phyloP scores from a whole-genome alignment of 2,797 vertebrate genomes.

The Tokudaia muenninki region DNA sequence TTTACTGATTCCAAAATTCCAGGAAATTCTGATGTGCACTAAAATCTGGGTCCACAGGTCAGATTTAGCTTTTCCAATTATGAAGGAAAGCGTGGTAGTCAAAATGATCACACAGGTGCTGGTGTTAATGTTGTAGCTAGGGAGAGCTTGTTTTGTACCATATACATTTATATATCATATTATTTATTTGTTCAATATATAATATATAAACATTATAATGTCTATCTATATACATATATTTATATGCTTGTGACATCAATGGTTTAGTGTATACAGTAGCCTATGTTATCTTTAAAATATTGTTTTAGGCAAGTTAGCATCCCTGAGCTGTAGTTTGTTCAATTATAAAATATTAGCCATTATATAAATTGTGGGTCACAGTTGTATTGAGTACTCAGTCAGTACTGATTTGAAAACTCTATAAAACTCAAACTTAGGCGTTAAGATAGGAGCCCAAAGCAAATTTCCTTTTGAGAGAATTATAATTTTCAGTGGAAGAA shows the following conservation, averaged over 20 bases:
- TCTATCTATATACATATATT: neutral
- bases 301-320: neutral
- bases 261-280: neutral
- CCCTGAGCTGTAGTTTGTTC: constrained; percentile 26
- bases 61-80: constrained; percentile 39
- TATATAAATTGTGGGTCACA: neutral
- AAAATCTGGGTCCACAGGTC: constrained; percentile 34
- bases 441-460: constrained; percentile 25
- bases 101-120: constrained; percentile 22
- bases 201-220: neutral
- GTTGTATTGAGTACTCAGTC: constrained; percentile 31
- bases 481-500: constrained; percentile 52
- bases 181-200: neutral
- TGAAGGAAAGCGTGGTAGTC: neutral
- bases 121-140: neutral
- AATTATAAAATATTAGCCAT: constrained; percentile 51
- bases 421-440: neutral
- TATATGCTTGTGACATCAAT: neutral
- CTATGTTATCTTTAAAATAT: constrained; percentile 10
- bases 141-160: neutral
- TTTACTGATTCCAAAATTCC: constrained; percentile 28
- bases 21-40: constrained; percentile 21
- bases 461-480: constrained; percentile 12
- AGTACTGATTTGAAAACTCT: constrained; percentile 41
- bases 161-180: neutral